Evolutionary conservation across 2,888 invertebrate species (phyloP), one percentile per base, ranked within the genome.

Genomic region (Bombylius major): DNA sequence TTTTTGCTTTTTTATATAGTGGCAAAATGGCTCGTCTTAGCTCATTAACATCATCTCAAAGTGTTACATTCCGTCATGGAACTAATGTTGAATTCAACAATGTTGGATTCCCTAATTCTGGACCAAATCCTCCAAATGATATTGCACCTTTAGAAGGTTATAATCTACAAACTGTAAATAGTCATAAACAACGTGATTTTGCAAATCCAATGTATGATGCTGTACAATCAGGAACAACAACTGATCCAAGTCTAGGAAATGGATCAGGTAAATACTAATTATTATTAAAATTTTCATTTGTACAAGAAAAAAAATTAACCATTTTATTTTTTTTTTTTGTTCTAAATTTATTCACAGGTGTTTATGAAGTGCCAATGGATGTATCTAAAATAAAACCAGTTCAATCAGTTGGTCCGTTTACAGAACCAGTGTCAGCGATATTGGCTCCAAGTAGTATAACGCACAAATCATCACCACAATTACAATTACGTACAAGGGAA

Each of bases 171-270:
- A 87, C 89, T 60, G 81, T 86, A 4, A 79, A 79, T 64, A 81
- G 83, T 63, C 61, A 59, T 55, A 91, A 90, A 73, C 86, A 84
- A 57, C 79, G 95, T 54, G 96, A 98, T 75, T 98, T 98, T 78
- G 89, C 91, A 68, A 98, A 98, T 77, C 97, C 97, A 51, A 95
- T 97, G 89, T 98, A 97, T 75, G 97, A 98, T 69, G 92, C 91
- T 51, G 87, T 87, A 55, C 84, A 86, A 63, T 78, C 83, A 61
- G 81, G 80, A 53, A 73, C 72, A 58, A 77, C 71, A 63, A 74
- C 77, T 33, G 81, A 81, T 62, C 75, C 78, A 39, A 76, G 74
- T 53, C 73, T 81, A 62, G 80, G 79, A 61, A 83, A 82, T 64
- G 80, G 82, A 63, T 77, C 78, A 66, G 80, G 80, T 72, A 75